Evolutionary conservation across 1,140 invertebrate genomes (phyloP).

Genomic region (Cotesia glomerata): DNA sequence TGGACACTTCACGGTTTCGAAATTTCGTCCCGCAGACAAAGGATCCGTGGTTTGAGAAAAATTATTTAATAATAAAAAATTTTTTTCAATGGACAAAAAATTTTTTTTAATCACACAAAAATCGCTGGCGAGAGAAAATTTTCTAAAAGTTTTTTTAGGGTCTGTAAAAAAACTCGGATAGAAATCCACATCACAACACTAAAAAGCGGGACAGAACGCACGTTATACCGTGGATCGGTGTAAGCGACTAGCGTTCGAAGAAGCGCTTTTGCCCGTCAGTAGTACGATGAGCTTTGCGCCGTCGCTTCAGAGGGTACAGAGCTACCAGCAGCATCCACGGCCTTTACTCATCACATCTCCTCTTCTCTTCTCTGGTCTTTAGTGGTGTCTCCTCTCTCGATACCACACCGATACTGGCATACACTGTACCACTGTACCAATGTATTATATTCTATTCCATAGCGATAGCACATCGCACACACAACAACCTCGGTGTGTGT

Average conservation of each 20-base stretch:
- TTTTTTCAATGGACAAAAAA: no score
- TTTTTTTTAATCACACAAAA: no score
- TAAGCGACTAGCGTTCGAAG: conserved; percentile 17
- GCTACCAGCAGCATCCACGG: background rate
- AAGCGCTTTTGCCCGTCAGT: conserved; percentile 10
- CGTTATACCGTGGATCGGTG: conserved; percentile 12
- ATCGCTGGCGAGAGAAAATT: no score
- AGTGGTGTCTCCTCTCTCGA: background rate
- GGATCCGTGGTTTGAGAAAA: background rate
- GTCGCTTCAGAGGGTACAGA: conserved; percentile 11
- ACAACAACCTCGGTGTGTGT: no score
- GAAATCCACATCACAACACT: background rate
- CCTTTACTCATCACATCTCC: background rate
- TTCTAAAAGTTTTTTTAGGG: no score
- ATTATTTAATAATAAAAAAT: background rate
- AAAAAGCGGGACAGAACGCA: background rate
- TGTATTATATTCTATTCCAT: background rate
- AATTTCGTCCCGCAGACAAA: background rate
- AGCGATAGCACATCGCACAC: no score
- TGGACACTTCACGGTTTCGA: no score
- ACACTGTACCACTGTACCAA: background rate
- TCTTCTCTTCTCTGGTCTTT: background rate
- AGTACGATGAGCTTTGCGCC: conserved; percentile 21
- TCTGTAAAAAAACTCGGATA: background rate
- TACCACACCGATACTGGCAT: background rate